Conservation (phyloP, 2,888 invertebrate species). For the Philereme transversata region DNA sequence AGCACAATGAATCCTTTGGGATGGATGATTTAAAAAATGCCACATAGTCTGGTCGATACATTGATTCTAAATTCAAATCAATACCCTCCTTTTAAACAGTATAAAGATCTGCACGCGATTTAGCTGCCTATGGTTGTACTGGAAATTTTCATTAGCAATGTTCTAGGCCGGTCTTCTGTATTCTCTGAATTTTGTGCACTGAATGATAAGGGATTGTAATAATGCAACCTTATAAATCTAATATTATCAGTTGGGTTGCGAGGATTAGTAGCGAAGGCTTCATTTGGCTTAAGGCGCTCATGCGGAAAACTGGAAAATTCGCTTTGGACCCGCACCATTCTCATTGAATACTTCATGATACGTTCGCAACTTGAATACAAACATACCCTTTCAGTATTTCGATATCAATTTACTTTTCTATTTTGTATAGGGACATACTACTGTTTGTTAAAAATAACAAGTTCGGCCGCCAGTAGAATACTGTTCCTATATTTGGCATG, state of each 20-base stretch:
- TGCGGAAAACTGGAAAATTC: slow-evolving; percentile 57
- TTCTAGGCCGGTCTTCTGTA: too few species aligned
- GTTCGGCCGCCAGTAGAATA: too few species aligned
- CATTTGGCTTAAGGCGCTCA: slow-evolving; percentile 61
- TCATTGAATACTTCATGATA: slow-evolving; percentile 50
- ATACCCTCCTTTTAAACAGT: too few species aligned
- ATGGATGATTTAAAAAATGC: too few species aligned
- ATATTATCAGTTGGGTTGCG: neutral
- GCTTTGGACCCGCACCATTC: slow-evolving; percentile 39
- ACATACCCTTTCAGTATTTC: slow-evolving; percentile 20
- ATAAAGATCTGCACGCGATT: too few species aligned
- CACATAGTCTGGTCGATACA: too few species aligned
- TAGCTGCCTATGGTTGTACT: too few species aligned
- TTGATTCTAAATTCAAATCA: too few species aligned
- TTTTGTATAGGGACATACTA: neutral
- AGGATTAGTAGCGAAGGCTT: slow-evolving; percentile 35
- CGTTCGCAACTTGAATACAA: slow-evolving; percentile 34
- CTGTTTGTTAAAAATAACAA: too few species aligned
- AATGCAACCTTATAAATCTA: neutral
- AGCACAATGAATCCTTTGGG: too few species aligned
- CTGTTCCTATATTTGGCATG: too few species aligned
- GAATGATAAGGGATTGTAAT: slow-evolving; percentile 29
- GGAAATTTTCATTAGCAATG: too few species aligned
- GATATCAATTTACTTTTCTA: slow-evolving; percentile 16
- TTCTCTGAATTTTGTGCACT: neutral